Evolutionary conservation across 2,113 vertebrate genomes (phyloP), one percentile per base, ranked within the genome.

Genomic region (Aldabrachelys gigantea): DNA sequence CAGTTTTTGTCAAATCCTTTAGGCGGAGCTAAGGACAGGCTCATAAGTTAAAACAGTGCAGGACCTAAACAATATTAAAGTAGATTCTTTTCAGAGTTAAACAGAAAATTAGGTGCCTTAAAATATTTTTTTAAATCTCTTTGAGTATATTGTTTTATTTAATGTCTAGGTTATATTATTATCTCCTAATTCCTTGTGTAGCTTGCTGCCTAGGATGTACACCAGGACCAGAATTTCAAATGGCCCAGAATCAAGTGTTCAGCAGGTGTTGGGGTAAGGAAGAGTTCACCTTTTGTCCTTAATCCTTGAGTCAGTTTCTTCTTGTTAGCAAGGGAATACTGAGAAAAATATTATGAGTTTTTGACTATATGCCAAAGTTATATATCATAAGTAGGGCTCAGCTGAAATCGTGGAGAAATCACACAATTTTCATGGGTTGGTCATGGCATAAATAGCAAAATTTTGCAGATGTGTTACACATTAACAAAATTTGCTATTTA

Each of bases 261-360:
- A 95, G 95, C 89, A 96, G 93, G 95, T 97, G 95, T 92, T 95
- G 93, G 95, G 86, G 89, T 88, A 84, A 3, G 82, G 89, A 89
- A 97, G 90, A 90, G 92, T 89, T 97, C 96, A 95, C 96, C 92
- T 94, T 92, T 96, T 96, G 89, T 97, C 93, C 95, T 96, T 92
- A 95, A 47, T 47, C 85, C 94, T 62, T 87, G 94, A 91, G 96
- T 90, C 87, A 91, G 80, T 96, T 96, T 95, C 80, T 97, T 95
- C 96, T 97, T 87, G 96, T 98, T 97, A 93, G 89, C 94, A 53
- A 83, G 89, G 88, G 89, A 95, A 92, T 95, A 96, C 85, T n/a
- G 47, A 85, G 84, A 62, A 59, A 29, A 83, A 78, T 76, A 93
- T 96, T 91, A 12, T 88, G 21, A 2, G 85, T 92, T 95, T 94